Evolutionary conservation across 92 coral and sea anemone genomes (phyloP), one percentile per base, ranked within the genome.

Genomic region (Epizoanthus ramosus): DNA sequence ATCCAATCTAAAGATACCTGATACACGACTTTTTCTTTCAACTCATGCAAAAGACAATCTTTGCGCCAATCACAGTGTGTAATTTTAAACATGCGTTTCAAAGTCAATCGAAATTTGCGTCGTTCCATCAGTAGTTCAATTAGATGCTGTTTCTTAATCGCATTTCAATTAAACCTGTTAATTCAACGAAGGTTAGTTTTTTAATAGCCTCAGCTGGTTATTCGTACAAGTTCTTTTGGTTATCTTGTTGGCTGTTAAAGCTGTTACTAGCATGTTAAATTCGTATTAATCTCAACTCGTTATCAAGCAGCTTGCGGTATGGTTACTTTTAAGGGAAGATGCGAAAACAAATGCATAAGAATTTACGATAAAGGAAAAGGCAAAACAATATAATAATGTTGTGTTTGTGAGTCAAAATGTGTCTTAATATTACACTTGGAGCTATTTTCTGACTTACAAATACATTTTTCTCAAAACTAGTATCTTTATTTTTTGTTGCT

Each of bases 81-180:
- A 28, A 67, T 5, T 50, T 17, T 2, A 35, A 4, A 9, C 71
- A 28, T 65, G 43, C 45, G 5, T 25, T 21, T 60, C 76, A 22
- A 43, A 22, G 37, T 39, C 71, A 61, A 77, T 43, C 69, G n/a
- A 63, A 77, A 77, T 63, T 61, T 61, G 59, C 71, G 28, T 56
- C 79, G 53, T 31, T 9, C 17, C 22, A 52, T 74, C 37, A 12
- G 4, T 58, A 35, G 13, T 15, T n/a, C 2, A 8, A 75, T 17
- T 54, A 37, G 59, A 75, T 8, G 2, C 31, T 28, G 31, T 28
- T 28, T 2, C 31, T 28, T 28, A 28, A 28, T 28, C 31, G 31
- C 31, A 28, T 28, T 28, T 39, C 45, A 59, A 2, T 61, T 10
- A 47, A 47, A 50, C 43, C 82, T 4, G 9, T n/a, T 37, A 37